Conservation (phyloP, 2,797 vertebrate species). For the Salarias fasciatus region DNA sequence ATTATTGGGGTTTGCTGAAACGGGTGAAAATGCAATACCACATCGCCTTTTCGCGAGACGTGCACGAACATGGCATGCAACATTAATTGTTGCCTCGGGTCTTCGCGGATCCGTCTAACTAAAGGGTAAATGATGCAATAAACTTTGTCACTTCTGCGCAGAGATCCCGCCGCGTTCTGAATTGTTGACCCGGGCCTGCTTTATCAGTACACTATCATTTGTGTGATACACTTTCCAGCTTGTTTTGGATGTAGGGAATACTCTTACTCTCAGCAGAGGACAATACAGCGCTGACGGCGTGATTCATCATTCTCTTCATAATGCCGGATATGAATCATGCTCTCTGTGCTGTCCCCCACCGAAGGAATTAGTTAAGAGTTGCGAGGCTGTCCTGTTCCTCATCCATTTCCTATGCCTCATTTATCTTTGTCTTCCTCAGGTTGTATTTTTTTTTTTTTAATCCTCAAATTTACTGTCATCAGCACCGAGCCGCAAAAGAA, state of each 20-base stretch:
- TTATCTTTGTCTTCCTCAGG: slow-evolving; percentile 61
- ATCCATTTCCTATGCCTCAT: slow-evolving; percentile 49
- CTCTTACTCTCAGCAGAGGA: slow-evolving; percentile 47
- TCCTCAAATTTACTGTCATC: slow-evolving; percentile 57
- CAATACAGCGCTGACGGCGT: slow-evolving; percentile 52
- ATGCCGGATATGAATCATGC: slow-evolving; percentile 70
- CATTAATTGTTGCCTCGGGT: no score
- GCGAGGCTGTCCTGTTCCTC: slow-evolving; percentile 51
- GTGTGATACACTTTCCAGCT: slow-evolving; percentile 26
- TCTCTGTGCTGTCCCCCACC: slow-evolving; percentile 49
- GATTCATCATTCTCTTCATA: slow-evolving; percentile 70
- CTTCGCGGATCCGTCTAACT: no score
- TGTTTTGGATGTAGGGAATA: slow-evolving; percentile 45
- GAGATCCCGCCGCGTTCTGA: background rate
- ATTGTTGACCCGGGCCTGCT: background rate
- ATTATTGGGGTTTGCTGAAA: no score
- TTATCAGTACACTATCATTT: slow-evolving; percentile 13
- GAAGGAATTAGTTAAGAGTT: slow-evolving; percentile 71
- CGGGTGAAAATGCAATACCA: no score
- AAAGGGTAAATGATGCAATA: no score
- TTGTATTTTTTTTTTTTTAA: slow-evolving; percentile 30
- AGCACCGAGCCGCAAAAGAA: slow-evolving; percentile 29
- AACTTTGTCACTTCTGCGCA: no score
- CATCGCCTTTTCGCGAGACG: no score
- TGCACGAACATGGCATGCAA: no score